A percentile compares a stretch with the other conserved stretches of the same genome.
Conservation (phyloP, 1,140 invertebrate species). For the Paramacrobiotus metropolitanus region DNA sequence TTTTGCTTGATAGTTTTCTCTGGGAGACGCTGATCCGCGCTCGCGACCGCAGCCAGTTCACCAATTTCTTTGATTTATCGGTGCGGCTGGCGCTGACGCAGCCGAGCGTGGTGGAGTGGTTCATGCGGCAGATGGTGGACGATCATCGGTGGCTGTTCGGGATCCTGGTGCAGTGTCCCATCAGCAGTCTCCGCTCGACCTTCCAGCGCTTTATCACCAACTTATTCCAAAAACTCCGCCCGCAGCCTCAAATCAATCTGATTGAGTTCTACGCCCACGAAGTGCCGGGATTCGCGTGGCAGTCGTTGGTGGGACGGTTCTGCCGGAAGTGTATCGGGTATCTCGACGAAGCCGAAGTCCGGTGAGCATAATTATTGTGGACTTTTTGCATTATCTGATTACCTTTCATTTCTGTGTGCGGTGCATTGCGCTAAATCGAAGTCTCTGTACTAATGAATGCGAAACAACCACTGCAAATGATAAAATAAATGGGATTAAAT, state of each 20-base stretch:
- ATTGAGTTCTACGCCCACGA: not conserved
- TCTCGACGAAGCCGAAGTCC: not conserved
- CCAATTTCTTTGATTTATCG: slow-evolving; percentile 4
- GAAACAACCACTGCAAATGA: too few species aligned
- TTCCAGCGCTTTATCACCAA: slow-evolving; percentile 24
- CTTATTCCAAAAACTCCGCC: not conserved
- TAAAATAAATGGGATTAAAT: too few species aligned
- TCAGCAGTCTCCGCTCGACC: slow-evolving; percentile 82
- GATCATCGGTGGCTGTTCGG: slow-evolving; percentile 85
- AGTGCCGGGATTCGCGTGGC: not conserved
- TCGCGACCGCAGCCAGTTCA: slow-evolving; percentile 37
- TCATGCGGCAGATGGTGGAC: slow-evolving; percentile 67
- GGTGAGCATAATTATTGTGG: not conserved
- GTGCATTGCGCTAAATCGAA: too few species aligned
- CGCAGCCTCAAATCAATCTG: not conserved
- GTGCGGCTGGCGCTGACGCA: not conserved
- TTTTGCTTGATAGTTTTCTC: too few species aligned
- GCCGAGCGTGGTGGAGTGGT: slow-evolving; percentile 32
- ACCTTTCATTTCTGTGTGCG: too few species aligned
- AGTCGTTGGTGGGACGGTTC: not conserved
- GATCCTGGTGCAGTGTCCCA: slow-evolving; percentile 78
- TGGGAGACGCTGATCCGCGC: slow-evolving; percentile 88
- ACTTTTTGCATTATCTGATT: not conserved
- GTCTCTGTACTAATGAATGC: too few species aligned
- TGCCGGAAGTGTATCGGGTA: not conserved